These are phyloP conservation scores for Stegana nigrithorax DNA, from an alignment of 2,888 invertebrate genomes.

Conservation along the genomic window DNA sequence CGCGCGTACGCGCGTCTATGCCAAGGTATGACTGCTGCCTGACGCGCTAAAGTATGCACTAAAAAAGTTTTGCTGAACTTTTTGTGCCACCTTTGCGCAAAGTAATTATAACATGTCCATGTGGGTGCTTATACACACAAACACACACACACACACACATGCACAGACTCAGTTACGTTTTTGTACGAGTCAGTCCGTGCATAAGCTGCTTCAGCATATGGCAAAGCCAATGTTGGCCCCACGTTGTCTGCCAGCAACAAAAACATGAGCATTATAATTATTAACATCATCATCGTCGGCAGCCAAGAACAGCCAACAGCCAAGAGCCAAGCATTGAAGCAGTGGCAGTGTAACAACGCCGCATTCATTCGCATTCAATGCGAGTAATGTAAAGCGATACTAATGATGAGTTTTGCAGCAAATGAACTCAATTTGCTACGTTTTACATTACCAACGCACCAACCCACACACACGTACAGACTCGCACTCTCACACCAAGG, in stretches of 20 bases:
- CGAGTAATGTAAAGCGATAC: conserved; percentile 61
- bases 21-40: conserved; percentile 1
- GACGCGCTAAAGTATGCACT: conserved; percentile 41
- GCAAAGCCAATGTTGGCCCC: too few species aligned
- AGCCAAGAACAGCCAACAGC: background rate
- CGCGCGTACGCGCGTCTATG: conserved; percentile 10
- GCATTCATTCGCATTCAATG: conserved; percentile 46
- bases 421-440: conserved; percentile 61
- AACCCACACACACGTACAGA: too few species aligned
- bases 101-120: conserved; percentile 56
- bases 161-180: too few species aligned
- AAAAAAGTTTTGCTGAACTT: conserved; percentile 28
- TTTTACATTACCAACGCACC: conserved; percentile 45
- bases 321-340: too few species aligned
- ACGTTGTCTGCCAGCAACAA: too few species aligned
- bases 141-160: background rate
- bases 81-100: conserved; percentile 29
- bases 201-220: conserved; percentile 24
- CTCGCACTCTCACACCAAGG: too few species aligned
- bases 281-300: conserved; percentile 17
- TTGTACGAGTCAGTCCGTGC: conserved; percentile 21
- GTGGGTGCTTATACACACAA: conserved; percentile 17
- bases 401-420: conserved; percentile 61
- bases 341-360: background rate
- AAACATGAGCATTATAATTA: conserved; percentile 27